Percentiles rank a stretch among this genome's conserved stretches.
Evolutionary conservation across 2,888 invertebrate genomes (phyloP).

Genomic region (Ormyrus thymus): DNA sequence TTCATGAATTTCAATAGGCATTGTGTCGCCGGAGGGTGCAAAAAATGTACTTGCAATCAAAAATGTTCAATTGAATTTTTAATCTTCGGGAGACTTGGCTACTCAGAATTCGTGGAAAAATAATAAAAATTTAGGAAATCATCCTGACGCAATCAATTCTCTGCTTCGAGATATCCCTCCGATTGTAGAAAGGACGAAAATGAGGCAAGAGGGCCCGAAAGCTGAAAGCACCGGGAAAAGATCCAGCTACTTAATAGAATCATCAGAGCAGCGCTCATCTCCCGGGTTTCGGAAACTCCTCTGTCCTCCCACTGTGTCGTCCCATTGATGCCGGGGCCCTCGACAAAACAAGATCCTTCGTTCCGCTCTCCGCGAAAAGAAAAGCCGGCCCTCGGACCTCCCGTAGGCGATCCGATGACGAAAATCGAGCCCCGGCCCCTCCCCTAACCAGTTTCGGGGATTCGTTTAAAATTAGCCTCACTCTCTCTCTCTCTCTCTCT

Average conservation of each 20-base stretch:
- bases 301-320: conserved; percentile 23
- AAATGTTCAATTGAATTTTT: no score
- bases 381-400: conserved; percentile 34
- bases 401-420: conserved; percentile 46
- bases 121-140: no score
- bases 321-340: not conserved
- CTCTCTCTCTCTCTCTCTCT: not conserved
- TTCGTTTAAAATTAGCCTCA: conserved; percentile 48
- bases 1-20: no score
- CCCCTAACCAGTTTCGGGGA: conserved; percentile 33
- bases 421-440: conserved; percentile 18
- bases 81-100: no score
- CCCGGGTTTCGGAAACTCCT: not conserved
- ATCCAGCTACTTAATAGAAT: conserved; percentile 3
- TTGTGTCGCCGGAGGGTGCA: no score
- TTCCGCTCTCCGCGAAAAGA: conserved; percentile 11
- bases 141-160: no score
- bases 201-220: no score
- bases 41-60: no score
- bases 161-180: no score
- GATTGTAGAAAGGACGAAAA: no score
- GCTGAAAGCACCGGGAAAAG: no score
- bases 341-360: conserved; percentile 40
- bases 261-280: conserved; percentile 22
- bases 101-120: no score